Percentiles rank a stretch among this genome's conserved stretches.
These are phyloP conservation scores for Trichogramma dendrolimi DNA, from an alignment of 2,888 invertebrate species.

Conservation along the genomic window DNA sequence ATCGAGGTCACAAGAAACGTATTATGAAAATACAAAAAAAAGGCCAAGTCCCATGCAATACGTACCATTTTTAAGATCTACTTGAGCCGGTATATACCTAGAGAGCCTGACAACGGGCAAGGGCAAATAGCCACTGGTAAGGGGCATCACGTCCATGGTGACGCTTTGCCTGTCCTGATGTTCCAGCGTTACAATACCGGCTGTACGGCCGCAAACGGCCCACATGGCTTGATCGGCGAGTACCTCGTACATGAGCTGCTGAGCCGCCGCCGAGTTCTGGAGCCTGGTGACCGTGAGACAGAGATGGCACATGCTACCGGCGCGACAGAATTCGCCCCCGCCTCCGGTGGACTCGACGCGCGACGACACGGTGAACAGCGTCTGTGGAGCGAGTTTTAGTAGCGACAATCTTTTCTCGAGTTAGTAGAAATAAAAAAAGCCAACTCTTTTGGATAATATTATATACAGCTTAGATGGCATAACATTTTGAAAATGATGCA, in stretches of 20 bases:
- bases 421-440: no score
- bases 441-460: no score
- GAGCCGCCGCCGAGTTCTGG: conserved; percentile 35
- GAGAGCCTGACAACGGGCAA: conserved; percentile 83
- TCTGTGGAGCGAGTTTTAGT: conserved; percentile 51
- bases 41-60: not conserved
- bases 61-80: conserved; percentile 48
- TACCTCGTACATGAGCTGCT: conserved; percentile 83
- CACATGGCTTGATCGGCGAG: conserved; percentile 87
- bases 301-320: conserved; percentile 82
- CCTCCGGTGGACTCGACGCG: conserved; percentile 75
- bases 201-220: conserved; percentile 88
- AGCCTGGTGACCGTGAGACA: conserved; percentile 65
- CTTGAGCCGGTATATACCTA: conserved; percentile 79
- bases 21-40: conserved; percentile 17
- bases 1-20: not conserved
- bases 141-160: conserved; percentile 84
- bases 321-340: conserved; percentile 76
- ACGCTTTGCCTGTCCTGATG: conserved; percentile 68
- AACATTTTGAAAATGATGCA: no score
- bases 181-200: conserved; percentile 68
- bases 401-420: no score
- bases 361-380: conserved; percentile 76
- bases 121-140: conserved; percentile 85
- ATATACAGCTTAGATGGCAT: no score